A percentile compares a stretch with the other conserved stretches of the same genome.
Conservation (phyloP, 2,113 vertebrate species). For the Odontophorus gujanensis region DNA sequence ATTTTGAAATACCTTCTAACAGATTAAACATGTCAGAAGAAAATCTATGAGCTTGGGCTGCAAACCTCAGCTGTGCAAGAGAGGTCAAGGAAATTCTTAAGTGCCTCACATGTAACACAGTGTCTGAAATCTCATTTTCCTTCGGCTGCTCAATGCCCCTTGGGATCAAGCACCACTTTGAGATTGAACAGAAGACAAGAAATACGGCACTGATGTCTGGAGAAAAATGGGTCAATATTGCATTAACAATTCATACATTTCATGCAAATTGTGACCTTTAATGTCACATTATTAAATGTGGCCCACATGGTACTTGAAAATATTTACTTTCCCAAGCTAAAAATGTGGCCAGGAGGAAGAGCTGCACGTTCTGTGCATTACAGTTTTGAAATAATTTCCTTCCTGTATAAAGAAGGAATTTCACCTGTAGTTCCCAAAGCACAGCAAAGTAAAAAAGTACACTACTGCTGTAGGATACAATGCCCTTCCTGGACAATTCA, state of each 20-base stretch:
- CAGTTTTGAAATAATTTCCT: background rate
- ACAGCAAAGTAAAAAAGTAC: background rate
- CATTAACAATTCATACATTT: background rate
- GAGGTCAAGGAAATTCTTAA: background rate
- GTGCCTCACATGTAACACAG: background rate
- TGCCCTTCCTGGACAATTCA: background rate
- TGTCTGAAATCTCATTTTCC: background rate
- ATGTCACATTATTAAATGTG: background rate
- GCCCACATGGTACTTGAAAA: background rate
- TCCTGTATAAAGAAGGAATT: background rate
- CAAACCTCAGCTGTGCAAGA: background rate
- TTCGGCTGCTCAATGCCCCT: background rate
- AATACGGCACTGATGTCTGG: background rate
- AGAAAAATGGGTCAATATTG: background rate
- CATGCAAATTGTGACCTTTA: background rate
- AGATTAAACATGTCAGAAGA: background rate
- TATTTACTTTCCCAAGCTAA: background rate
- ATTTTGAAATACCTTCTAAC: background rate
- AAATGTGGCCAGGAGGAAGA: background rate
- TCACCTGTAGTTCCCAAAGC: background rate
- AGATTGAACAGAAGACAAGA: background rate
- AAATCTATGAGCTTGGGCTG: background rate
- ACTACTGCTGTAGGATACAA: background rate
- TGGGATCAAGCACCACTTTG: background rate
- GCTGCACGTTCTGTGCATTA: background rate